Percentiles rank a stretch among this genome's conserved stretches.
Evolutionary conservation across 2,113 vertebrate species (phyloP).

Genomic region (Spilogale gracilis): DNA sequence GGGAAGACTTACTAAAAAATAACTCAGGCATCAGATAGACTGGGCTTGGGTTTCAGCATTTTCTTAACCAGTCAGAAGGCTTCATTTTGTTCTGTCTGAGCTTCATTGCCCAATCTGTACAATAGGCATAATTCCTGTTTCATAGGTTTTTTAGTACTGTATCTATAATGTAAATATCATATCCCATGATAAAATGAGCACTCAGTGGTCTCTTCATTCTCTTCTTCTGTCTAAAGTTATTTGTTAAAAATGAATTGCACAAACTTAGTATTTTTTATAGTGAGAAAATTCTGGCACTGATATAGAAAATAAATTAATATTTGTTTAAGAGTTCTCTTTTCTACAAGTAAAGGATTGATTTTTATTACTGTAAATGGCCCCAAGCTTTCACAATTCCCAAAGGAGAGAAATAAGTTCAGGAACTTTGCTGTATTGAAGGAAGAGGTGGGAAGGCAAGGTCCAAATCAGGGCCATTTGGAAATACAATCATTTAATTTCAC

Average conservation of each 20-base stretch:
- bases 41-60: background rate
- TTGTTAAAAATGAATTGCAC: constrained; percentile 39
- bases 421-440: background rate
- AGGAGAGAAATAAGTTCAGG: constrained; percentile 12
- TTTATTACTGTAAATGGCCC: constrained; percentile 14
- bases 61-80: background rate
- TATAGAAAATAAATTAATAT: constrained; percentile 65
- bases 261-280: constrained; percentile 52
- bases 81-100: constrained; percentile 12
- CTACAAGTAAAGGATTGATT: constrained; percentile 43
- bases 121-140: constrained; percentile 1
- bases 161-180: background rate
- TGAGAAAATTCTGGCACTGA: constrained; percentile 35
- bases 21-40: background rate
- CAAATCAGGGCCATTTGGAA: constrained; percentile 30
- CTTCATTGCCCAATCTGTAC: constrained; percentile 9
- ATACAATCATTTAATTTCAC: constrained; percentile 37
- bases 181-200: background rate
- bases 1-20: background rate
- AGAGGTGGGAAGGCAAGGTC: background rate
- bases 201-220: background rate
- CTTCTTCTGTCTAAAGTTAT: constrained; percentile 39
- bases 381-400: constrained; percentile 58
- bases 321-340: constrained; percentile 64
- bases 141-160: background rate